phyloP scores from a whole-genome alignment of 2,113 vertebrate genomes.

The Ploceus nigricollis region DNA sequence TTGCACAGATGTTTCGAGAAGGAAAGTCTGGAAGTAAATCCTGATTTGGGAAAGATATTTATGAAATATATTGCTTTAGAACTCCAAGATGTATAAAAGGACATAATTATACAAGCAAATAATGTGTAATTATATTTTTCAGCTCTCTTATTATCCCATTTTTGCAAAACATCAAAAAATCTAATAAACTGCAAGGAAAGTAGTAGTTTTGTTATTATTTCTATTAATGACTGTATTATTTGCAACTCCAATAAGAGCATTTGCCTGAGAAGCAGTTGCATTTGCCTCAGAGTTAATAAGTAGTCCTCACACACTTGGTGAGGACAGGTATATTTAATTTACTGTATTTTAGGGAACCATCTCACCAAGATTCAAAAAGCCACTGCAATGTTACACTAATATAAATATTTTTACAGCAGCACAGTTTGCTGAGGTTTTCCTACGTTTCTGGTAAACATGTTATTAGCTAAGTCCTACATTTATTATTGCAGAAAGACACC shows the following conservation, averaged over 20 bases:
- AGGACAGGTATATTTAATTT: background rate
- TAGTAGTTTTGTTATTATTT: background rate
- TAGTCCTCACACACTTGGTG: background rate
- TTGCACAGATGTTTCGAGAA: background rate
- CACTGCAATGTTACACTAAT: background rate
- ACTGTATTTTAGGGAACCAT: background rate
- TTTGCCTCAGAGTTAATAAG: background rate
- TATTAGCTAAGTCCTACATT: background rate
- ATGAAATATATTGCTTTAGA: background rate
- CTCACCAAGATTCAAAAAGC: background rate
- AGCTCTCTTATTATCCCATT: background rate
- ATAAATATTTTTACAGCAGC: background rate
- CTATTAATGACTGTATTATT: background rate
- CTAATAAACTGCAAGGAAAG: background rate
- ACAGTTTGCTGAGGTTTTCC: background rate
- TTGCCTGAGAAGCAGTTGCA: background rate
- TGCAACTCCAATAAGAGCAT: background rate
- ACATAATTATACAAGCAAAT: rapidly evolving
- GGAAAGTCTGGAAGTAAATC: background rate
- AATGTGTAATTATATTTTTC: background rate
- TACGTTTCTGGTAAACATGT: background rate
- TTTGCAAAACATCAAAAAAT: background rate
- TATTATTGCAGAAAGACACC: background rate
- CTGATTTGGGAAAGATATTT: background rate
- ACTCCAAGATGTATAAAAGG: background rate